These are phyloP conservation scores for Drosophila subsilvestris DNA, from an alignment of 2,888 invertebrate species.

Conservation along the genomic window DNA sequence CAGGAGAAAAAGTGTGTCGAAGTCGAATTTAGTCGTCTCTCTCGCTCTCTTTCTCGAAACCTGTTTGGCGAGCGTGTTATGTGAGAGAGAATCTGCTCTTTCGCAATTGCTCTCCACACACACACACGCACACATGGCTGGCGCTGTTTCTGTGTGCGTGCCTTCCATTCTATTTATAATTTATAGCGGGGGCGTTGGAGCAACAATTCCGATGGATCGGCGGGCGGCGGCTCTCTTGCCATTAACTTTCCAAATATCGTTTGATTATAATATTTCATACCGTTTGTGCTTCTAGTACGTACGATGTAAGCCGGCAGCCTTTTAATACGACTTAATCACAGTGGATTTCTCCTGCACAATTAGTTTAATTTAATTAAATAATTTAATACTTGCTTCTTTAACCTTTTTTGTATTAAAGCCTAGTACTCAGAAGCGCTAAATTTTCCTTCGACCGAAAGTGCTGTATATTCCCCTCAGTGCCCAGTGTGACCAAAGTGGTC, in stretches of 20 bases:
- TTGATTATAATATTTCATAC: not conserved
- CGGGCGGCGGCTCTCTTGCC: not conserved
- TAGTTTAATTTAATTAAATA: too few relatives aligned
- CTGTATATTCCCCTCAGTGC: too few relatives aligned
- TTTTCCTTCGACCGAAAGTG: too few relatives aligned
- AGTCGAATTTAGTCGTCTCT: conserved; percentile 42
- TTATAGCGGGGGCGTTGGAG: not conserved
- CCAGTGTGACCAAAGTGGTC: too few relatives aligned
- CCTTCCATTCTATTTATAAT: not conserved
- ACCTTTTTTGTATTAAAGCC: too few relatives aligned
- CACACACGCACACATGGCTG: not conserved
- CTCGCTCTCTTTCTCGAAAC: conserved; percentile 56
- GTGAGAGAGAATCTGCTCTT: conserved; percentile 35
- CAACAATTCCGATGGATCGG: not conserved
- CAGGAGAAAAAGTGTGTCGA: conserved; percentile 20
- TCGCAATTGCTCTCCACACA: not conserved
- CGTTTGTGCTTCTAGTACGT: too few relatives aligned
- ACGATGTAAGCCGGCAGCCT: too few relatives aligned
- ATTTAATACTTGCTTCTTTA: too few relatives aligned
- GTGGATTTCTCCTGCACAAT: too few relatives aligned
- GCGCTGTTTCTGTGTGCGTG: not conserved
- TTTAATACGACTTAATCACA: too few relatives aligned
- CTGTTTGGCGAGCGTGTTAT: conserved; percentile 60
- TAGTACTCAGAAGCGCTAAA: too few relatives aligned
- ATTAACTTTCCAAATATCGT: not conserved